Conservation (phyloP, 2,888 invertebrate species). For the Trichopria drosophilae region DNA sequence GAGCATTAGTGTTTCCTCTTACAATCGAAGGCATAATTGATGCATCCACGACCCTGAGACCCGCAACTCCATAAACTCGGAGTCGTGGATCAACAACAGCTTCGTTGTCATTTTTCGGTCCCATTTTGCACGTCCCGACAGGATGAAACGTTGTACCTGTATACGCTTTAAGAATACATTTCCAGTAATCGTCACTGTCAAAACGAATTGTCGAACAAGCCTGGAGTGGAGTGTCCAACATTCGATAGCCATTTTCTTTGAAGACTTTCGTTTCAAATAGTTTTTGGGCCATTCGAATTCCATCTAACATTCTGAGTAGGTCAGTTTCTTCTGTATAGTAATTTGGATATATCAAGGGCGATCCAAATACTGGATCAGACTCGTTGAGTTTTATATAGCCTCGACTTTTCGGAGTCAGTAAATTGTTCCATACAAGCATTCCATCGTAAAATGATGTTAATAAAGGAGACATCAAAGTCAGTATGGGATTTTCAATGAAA, state of each 20-base stretch:
- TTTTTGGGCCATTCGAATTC: slow-evolving; percentile 62
- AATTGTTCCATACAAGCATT: neutral
- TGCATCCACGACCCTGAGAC: slow-evolving; percentile 10
- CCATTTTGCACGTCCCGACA: slow-evolving; percentile 5
- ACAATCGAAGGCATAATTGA: slow-evolving; percentile 5
- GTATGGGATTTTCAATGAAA: too few relatives aligned
- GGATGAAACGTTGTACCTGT: slow-evolving; percentile 4
- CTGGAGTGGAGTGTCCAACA: slow-evolving; percentile 48
- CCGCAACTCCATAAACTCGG: slow-evolving; percentile 4
- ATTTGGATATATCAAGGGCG: slow-evolving; percentile 68
- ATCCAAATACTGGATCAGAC: slow-evolving; percentile 4
- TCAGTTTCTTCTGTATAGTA: slow-evolving; percentile 68
- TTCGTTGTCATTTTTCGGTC: neutral
- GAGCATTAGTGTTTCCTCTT: slow-evolving; percentile 7
- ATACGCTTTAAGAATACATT: slow-evolving; percentile 8
- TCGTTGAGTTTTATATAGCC: slow-evolving; percentile 10
- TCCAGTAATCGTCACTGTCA: neutral
- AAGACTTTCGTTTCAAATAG: slow-evolving; percentile 64
- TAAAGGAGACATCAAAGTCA: too few relatives aligned
- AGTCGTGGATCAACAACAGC: slow-evolving; percentile 7
- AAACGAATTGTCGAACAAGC: neutral
- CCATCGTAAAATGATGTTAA: slow-evolving; percentile 6
- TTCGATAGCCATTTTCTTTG: slow-evolving; percentile 62
- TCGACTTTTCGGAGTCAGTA: slow-evolving; percentile 11
- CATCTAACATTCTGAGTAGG: slow-evolving; percentile 62